phyloP scores from a whole-genome alignment of 2,888 invertebrate genomes.

The Thecocarcelia acutangulata region DNA sequence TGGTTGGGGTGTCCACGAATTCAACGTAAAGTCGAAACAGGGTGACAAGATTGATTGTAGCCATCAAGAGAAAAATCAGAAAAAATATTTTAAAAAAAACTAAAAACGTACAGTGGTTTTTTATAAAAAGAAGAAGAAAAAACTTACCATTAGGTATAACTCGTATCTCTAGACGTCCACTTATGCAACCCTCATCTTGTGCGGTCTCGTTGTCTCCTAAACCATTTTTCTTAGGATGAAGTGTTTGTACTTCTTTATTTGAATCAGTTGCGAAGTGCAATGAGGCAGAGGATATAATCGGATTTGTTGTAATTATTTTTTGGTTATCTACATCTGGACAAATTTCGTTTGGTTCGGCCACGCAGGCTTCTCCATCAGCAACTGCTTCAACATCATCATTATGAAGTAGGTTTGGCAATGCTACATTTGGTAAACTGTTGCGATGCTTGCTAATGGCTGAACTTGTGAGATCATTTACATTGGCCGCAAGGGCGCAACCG shows the following conservation, averaged over 20 bases:
- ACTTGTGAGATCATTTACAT: constrained; percentile 37
- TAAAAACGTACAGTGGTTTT: too few relatives aligned
- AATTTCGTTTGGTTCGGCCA: constrained; percentile 38
- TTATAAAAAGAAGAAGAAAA: too few relatives aligned
- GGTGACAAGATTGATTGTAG: too few relatives aligned
- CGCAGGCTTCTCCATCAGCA: neutral
- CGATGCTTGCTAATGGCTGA: constrained; percentile 74
- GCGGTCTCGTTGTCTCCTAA: too few relatives aligned
- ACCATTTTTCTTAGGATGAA: too few relatives aligned
- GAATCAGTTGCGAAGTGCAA: constrained; percentile 65
- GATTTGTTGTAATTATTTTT: constrained; percentile 32
- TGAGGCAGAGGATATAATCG: constrained; percentile 58
- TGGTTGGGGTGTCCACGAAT: too few relatives aligned
- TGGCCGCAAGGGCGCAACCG: constrained; percentile 31
- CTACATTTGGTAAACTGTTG: constrained; percentile 79
- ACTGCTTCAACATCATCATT: neutral
- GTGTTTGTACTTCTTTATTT: neutral
- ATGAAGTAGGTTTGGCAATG: constrained; percentile 73
- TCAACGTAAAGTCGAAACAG: too few relatives aligned
- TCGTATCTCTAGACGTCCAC: constrained; percentile 84
- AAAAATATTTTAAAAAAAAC: too few relatives aligned
- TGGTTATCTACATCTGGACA: constrained; percentile 46
- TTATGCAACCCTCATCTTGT: too few relatives aligned
- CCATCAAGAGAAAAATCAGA: too few relatives aligned
- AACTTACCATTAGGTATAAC: constrained; percentile 84